Conservation (phyloP, 1,140 invertebrate species). For the Leptoteleia sp. region DNA sequence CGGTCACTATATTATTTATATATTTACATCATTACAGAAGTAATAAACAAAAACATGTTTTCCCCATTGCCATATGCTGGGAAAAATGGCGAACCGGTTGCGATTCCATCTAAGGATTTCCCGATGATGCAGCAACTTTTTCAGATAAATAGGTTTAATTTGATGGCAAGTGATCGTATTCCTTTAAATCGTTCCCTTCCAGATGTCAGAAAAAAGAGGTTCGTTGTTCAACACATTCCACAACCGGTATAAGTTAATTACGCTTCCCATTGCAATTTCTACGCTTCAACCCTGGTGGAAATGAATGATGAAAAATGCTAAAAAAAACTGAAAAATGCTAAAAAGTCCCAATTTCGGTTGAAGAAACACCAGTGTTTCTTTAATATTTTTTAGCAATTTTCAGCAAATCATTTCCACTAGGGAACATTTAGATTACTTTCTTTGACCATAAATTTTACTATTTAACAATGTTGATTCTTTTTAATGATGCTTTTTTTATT, state of each 20-base stretch:
- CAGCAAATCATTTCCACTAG: too few species aligned
- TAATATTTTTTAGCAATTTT: too few species aligned
- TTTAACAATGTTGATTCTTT: too few species aligned
- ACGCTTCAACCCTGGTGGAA: too few species aligned
- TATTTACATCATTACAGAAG: constrained; percentile 86
- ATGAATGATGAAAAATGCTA: too few species aligned
- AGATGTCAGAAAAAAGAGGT: constrained; percentile 91
- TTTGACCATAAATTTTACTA: too few species aligned
- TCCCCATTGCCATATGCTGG: constrained; percentile 88
- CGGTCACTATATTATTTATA: too few species aligned
- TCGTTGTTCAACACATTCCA: constrained; percentile 20
- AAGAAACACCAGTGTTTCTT: neutral
- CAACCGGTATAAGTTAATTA: constrained; percentile 26
- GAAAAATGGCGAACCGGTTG: constrained; percentile 89
- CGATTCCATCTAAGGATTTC: constrained; percentile 88
- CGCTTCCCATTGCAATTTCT: neutral
- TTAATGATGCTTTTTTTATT: neutral
- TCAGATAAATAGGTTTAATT: constrained; percentile 93
- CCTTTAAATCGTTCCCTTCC: constrained; percentile 93
- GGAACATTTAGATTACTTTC: too few species aligned
- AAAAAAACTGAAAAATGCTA: too few species aligned
- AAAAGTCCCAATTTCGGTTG: too few species aligned
- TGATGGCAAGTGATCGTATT: constrained; percentile 95
- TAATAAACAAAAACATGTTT: constrained; percentile 92
- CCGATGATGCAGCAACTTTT: constrained; percentile 90